Base-by-base conservation (phyloP, 1,140 invertebrate species). In the Bacillus rossius region DNA sequence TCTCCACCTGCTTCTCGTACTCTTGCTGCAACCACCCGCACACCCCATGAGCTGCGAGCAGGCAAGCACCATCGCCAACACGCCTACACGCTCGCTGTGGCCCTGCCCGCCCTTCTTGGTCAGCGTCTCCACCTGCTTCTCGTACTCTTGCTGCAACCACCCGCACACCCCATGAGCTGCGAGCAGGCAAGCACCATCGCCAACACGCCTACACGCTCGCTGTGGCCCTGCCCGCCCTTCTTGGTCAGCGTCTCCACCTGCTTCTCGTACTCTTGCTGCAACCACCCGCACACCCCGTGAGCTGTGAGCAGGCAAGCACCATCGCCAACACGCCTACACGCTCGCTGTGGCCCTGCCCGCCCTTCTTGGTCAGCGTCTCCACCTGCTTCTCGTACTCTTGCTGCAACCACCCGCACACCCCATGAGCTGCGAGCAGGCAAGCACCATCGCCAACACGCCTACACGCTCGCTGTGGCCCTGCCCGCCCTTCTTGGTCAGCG, bases 341-440 rank as follows among this genome's bases (percentile, higher is more conserved):
- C 60, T 93, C 91, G 48, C 88, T 93, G 67, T 91, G 87, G 1
- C 91, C 91, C 69, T 91, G 84, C 0, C 91, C 90, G 45, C 90
- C 91, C 73, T 92, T 90, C 69, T 91, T 92, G 1, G 91, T 86
- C 74, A 96, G 77, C 60, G 87, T 78, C 69, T 96, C 92, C 79
- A 98, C 80, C 68, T 96, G 89, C 65, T 91, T 89, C 65, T 96
- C 89, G 77, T 93, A 97, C 66, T 96, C 92, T 67, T 89, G 82
- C 76, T 94, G 83, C 59, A 67, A 54, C 63, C 59, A 47, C 34
- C 51, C 63, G 59, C 60, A 45, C 45, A 1, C 42, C 14, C 23
- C 38, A 29, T 4, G 26, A 16, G 26, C 2, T 17, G n/a, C 5
- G 22, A 40, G 2, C 8, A 1, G 2, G n/a, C n/a, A n/a, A n/a